A percentile compares a stretch with the other conserved stretches of the same genome.
Evolutionary conservation across 2,888 invertebrate species (phyloP).

Genomic region (Cactoblastis cactorum): DNA sequence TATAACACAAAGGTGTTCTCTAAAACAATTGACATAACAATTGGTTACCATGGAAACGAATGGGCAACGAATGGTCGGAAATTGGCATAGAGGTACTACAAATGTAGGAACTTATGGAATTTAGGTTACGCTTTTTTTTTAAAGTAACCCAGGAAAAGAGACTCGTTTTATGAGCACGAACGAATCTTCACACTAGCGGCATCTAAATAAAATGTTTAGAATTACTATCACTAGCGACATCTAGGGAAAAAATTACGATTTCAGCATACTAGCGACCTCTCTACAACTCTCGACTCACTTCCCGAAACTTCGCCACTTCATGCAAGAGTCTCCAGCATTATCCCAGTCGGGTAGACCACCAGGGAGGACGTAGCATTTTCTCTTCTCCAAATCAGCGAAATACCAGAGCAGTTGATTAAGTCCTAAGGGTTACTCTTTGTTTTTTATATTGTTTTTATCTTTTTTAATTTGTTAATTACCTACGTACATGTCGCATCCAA

Average conservation of each 20-base stretch:
- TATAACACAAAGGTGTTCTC: conserved; percentile 17
- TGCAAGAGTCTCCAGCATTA: conserved; percentile 86
- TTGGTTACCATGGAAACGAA: conserved; percentile 35
- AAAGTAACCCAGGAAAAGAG: too few relatives aligned
- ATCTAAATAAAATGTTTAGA: too few relatives aligned
- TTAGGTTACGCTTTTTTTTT: too few relatives aligned
- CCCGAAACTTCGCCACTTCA: conserved; percentile 92
- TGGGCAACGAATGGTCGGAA: neutral
- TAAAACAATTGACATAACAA: conserved; percentile 38
- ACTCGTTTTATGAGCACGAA: too few relatives aligned
- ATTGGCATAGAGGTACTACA: too few relatives aligned
- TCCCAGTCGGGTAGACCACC: conserved; percentile 88
- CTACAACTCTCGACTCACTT: conserved; percentile 79
- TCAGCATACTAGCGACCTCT: conserved; percentile 15
- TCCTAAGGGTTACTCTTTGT: conserved; percentile 50
- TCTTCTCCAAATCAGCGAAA: conserved; percentile 90
- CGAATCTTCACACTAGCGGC: too few relatives aligned
- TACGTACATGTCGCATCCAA: too few relatives aligned
- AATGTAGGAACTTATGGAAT: too few relatives aligned
- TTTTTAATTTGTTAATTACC: too few relatives aligned
- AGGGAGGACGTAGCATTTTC: conserved; percentile 87
- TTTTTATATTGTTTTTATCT: neutral
- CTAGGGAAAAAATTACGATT: neutral
- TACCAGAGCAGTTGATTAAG: conserved; percentile 96
- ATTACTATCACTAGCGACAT: too few relatives aligned